These are phyloP conservation scores for Pterocles gutturalis DNA, from an alignment of 2,113 vertebrate genomes.

Conservation along the genomic window DNA sequence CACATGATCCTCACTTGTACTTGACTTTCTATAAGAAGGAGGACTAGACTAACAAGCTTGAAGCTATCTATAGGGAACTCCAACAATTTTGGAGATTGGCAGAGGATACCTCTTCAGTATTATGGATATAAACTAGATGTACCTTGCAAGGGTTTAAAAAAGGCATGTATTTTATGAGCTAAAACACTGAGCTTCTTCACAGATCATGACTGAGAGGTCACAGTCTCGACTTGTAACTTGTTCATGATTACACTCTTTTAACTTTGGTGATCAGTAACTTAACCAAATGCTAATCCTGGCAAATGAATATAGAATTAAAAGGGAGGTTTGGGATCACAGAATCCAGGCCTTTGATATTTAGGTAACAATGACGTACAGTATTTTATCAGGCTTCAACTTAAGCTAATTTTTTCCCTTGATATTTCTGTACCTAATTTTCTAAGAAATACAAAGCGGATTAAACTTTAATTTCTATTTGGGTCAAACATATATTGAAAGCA, in stretches of 20 bases:
- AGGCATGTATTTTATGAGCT: neutral
- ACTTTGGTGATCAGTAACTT: neutral
- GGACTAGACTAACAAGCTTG: neutral
- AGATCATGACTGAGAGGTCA: neutral
- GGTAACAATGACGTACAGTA: neutral
- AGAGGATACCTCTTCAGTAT: neutral
- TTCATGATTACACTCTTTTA: neutral
- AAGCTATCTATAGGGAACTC: neutral
- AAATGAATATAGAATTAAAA: neutral
- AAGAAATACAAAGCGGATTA: neutral
- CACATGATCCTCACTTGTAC: neutral
- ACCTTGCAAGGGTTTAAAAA: neutral
- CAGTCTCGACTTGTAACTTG: neutral
- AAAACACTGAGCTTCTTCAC: neutral
- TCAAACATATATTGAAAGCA: neutral
- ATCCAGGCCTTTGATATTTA: neutral
- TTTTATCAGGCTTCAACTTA: neutral
- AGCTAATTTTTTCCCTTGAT: neutral
- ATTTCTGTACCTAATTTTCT: neutral
- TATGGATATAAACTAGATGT: neutral
- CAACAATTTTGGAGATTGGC: neutral
- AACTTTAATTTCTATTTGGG: neutral
- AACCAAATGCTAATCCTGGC: neutral
- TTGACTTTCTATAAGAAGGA: neutral
- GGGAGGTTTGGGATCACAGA: neutral